Base-by-base conservation (phyloP, 2,888 invertebrate species). In the Agrypnus murinus region DNA sequence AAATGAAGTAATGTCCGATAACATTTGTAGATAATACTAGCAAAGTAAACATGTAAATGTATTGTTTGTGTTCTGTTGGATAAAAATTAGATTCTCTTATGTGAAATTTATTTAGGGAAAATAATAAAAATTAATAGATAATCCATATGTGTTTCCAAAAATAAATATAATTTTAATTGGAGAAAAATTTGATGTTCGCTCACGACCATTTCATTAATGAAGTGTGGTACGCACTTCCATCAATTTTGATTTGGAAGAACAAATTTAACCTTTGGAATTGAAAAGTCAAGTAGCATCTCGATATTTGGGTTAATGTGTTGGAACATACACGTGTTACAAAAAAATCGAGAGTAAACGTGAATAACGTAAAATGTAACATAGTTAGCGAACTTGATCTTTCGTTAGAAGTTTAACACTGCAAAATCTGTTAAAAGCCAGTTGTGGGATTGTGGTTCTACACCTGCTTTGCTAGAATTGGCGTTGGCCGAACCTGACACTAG, bases 401-500 rank as follows among this genome's bases (percentile, higher is more conserved):
- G 45, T 25, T 65, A n/a, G 65, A 65, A 45, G 64, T 38, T 25
- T 53, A 43, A 31, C 38, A 53, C 46, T 19, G 36, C 46, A 62
- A 59, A 63, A 53, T 63, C 46, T 34, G 40, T 53, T 25, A 25
- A 38, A 53, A 63, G 36, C 59, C 40, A 17, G 65, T 25, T 25
- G 25, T 65, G 34, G 55, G 65, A 53, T 57, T 57, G 25, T 17
- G 12, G 45, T 25, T 71, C 43, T 65, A 69, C 75, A 75, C 75
- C 72, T 75, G 73, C 67, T 69, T 67, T 40, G 10, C 17, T 64
- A 48, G 50, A 64, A 59, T 68, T 62, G 69, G 63, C 57, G 58
- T 73, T 72, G 65, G 65, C 46, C 63, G 62, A 73, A 69, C 67
- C 65, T 67, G 58, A 66, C 71, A 71, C 65, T 65, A 74, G 71